Conservation (phyloP, 2,797 vertebrate species). For the Buphagus erythrorhynchus region DNA sequence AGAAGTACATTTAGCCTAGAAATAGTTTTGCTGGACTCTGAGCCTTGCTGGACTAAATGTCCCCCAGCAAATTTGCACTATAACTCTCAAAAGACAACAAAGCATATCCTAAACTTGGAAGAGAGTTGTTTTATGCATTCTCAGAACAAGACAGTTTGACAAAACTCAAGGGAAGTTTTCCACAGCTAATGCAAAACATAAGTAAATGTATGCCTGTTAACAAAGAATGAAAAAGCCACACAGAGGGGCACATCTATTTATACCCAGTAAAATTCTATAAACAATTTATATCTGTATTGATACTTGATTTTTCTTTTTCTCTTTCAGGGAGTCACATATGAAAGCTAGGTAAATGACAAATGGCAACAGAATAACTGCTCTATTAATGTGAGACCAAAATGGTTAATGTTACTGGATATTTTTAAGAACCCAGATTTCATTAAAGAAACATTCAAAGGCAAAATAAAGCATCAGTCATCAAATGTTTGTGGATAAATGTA, state of each 20-base stretch:
- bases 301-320: not conserved
- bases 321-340: not conserved
- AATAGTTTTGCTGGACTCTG: conserved; percentile 51
- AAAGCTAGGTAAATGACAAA: not conserved
- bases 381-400: conserved; percentile 18
- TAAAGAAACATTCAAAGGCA: conserved; percentile 67
- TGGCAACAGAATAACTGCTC: not conserved
- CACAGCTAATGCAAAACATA: conserved; percentile 27
- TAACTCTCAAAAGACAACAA: conserved; percentile 37
- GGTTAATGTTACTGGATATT: conserved; percentile 46
- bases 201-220: not conserved
- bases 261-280: not conserved
- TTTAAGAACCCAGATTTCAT: conserved; percentile 55
- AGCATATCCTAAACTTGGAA: not conserved
- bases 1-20: conserved; percentile 40
- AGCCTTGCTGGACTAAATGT: conserved; percentile 7
- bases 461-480: conserved; percentile 71
- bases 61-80: conserved; percentile 33
- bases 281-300: not conserved
- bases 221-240: not conserved
- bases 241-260: not conserved
- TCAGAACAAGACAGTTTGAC: not conserved
- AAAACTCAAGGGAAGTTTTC: conserved; percentile 42
- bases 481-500: conserved; percentile 69
- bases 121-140: not conserved